Conservation (phyloP, 2,113 vertebrate species). For the Xyrauchen texanus region DNA sequence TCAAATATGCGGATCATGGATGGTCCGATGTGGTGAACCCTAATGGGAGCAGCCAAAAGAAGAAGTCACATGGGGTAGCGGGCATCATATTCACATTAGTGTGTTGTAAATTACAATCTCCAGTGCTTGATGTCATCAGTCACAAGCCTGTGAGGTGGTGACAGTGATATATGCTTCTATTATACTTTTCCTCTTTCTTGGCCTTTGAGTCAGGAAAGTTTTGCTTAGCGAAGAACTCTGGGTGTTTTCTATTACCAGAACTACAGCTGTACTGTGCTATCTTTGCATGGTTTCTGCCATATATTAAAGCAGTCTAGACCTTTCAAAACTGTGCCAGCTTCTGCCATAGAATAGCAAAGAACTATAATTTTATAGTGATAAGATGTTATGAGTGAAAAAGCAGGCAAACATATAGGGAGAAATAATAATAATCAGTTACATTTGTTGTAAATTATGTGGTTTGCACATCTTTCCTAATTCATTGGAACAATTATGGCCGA, state of each 20-base stretch:
- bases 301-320: constrained; percentile 7
- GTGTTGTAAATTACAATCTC: constrained; percentile 52
- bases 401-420: background rate
- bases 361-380: background rate
- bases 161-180: constrained; percentile 61
- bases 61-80: constrained; percentile 14
- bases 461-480: no score
- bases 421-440: no score
- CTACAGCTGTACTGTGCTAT: constrained; percentile 34
- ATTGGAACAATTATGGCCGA: no score
- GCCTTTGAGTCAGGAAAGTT: constrained; percentile 49
- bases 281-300: constrained; percentile 22
- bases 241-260: constrained; percentile 33
- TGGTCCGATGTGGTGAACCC: no score
- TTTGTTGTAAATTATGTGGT: background rate
- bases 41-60: no score
- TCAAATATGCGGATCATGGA: no score
- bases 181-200: constrained; percentile 44
- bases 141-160: constrained; percentile 37
- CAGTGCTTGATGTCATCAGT: constrained; percentile 51
- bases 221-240: constrained; percentile 34
- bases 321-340: background rate
- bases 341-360: background rate
- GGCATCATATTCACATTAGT: constrained; percentile 51
- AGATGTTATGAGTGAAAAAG: background rate